These are phyloP conservation scores for Halictus ligatus DNA, from an alignment of 2,888 invertebrate species.

Conservation along the genomic window DNA sequence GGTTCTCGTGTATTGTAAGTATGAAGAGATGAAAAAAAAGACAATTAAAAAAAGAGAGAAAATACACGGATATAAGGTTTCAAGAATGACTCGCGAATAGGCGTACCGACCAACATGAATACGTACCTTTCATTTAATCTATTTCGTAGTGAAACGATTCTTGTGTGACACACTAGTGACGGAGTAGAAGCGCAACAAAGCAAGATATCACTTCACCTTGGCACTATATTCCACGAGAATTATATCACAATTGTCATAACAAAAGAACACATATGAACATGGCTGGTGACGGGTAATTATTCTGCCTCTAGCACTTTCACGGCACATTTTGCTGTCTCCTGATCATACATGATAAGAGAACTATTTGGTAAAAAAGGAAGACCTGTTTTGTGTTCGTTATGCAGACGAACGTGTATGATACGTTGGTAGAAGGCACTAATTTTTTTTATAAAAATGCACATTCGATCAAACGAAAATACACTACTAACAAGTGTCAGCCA, in stretches of 20 bases:
- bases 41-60: conserved; percentile 29
- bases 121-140: conserved; percentile 79
- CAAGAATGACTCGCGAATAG: conserved; percentile 55
- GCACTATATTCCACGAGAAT: conserved; percentile 67
- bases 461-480: conserved; percentile 77
- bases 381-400: conserved; percentile 46
- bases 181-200: conserved; percentile 43
- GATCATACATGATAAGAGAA: conserved; percentile 68
- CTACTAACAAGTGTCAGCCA: conserved; percentile 85
- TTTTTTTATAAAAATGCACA: conserved; percentile 72
- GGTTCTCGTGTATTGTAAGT: conserved; percentile 24
- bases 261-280: conserved; percentile 76
- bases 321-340: conserved; percentile 74
- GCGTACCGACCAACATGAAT: conserved; percentile 45
- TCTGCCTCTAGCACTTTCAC: conserved; percentile 72
- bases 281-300: conserved; percentile 75
- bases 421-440: conserved; percentile 70
- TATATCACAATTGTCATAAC: conserved; percentile 78
- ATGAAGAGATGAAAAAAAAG: conserved; percentile 19
- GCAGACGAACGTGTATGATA: conserved; percentile 47
- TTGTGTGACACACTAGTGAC: conserved; percentile 40
- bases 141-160: conserved; percentile 53
- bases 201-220: conserved; percentile 66
- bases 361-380: conserved; percentile 47
- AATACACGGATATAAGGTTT: conserved; percentile 40